Percentiles rank a stretch among this genome's conserved stretches.
Evolutionary conservation across 2,888 invertebrate species (phyloP).

Genomic region (Hylaea fasciaria): DNA sequence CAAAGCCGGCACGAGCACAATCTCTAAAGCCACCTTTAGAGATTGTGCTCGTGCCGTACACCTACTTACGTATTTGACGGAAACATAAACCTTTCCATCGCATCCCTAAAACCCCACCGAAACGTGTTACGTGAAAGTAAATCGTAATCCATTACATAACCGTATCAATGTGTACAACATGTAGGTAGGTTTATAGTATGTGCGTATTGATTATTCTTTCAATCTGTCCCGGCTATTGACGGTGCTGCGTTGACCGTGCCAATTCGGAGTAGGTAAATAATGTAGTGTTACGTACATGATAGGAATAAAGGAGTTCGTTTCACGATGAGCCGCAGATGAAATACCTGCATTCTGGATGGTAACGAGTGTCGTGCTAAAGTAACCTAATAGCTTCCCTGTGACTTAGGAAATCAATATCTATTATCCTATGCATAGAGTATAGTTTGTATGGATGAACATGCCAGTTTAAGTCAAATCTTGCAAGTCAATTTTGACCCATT

Average conservation of each 20-base stretch:
- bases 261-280: slow-evolving; percentile 22
- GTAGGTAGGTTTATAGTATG: slow-evolving; percentile 2
- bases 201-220: slow-evolving; percentile 33
- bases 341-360: too few relatives aligned
- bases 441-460: too few relatives aligned
- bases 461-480: too few relatives aligned
- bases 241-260: slow-evolving; percentile 21
- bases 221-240: slow-evolving; percentile 28
- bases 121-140: slow-evolving; percentile 12
- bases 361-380: too few relatives aligned
- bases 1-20: not conserved
- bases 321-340: too few relatives aligned
- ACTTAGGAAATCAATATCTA: too few relatives aligned
- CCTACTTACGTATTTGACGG: not conserved
- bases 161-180: slow-evolving; percentile 5
- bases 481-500: too few relatives aligned
- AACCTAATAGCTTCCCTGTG: too few relatives aligned
- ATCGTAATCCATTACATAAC: slow-evolving; percentile 24
- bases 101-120: slow-evolving; percentile 11
- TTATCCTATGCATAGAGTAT: too few relatives aligned
- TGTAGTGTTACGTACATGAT: slow-evolving; percentile 24
- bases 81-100: not conserved
- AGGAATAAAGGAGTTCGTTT: slow-evolving; percentile 8
- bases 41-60: too few relatives aligned
- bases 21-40: not conserved